These are phyloP conservation scores for Clanis bilineata DNA, from an alignment of 2,888 invertebrate genomes.

Conservation along the genomic window DNA sequence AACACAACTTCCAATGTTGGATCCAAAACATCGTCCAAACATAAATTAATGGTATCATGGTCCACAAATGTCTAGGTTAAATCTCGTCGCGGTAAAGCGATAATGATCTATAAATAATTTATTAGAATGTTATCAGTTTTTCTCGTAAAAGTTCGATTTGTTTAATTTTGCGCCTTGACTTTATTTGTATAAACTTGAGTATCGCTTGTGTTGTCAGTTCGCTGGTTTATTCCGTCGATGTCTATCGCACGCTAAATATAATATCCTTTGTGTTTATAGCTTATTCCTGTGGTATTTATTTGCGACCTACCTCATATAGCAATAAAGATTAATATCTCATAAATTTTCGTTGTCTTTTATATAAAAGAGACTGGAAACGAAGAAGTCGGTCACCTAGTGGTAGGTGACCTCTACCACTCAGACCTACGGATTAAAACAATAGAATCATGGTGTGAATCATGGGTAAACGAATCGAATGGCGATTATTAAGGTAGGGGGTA, in stretches of 20 bases:
- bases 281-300: slow-evolving; percentile 14
- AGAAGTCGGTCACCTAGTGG: too few relatives aligned
- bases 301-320: background rate
- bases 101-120: background rate
- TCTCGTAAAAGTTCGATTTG: background rate
- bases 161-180: background rate
- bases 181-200: background rate
- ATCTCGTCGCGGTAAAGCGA: background rate
- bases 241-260: slow-evolving; percentile 33
- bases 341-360: background rate
- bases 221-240: slow-evolving; percentile 16
- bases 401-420: too few relatives aligned
- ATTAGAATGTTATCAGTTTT: background rate
- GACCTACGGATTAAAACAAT: too few relatives aligned
- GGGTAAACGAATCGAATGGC: too few relatives aligned
- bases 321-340: background rate
- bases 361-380: too few relatives aligned
- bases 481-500: too few relatives aligned
- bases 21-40: background rate
- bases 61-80: background rate
- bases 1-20: background rate
- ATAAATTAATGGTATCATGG: background rate
- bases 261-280: slow-evolving; percentile 30
- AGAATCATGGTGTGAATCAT: too few relatives aligned
- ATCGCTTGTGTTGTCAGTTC: background rate